Evolutionary conservation across 2,797 vertebrate genomes (phyloP).

Genomic region (Brachyalestes nurse): DNA sequence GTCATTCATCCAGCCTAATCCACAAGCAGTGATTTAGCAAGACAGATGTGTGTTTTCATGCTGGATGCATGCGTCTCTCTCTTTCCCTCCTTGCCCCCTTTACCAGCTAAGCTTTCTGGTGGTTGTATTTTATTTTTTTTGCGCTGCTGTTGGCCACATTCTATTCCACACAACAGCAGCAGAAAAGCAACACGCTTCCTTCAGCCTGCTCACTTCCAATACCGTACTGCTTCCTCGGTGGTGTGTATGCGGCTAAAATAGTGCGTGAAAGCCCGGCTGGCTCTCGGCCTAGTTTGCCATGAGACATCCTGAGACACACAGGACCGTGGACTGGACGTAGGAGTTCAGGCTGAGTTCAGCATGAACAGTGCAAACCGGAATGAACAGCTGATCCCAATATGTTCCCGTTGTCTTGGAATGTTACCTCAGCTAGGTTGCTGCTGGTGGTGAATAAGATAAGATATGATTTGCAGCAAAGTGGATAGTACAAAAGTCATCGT

Average conservation of each 20-base stretch:
- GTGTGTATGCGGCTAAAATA: neutral
- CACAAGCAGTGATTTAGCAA: slow-evolving; percentile 46
- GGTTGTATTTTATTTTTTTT: slow-evolving; percentile 16
- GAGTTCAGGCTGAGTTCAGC: neutral
- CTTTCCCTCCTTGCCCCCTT: slow-evolving; percentile 9
- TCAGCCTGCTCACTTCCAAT: neutral
- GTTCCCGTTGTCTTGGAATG: neutral
- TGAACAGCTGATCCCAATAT: neutral
- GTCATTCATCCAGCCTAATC: slow-evolving; percentile 33
- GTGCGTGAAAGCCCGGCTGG: neutral
- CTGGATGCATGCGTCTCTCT: slow-evolving; percentile 32
- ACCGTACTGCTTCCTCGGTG: neutral
- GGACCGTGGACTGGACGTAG: no score
- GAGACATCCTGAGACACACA: neutral
- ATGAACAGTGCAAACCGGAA: neutral
- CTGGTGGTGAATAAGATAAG: neutral
- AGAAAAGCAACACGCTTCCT: neutral
- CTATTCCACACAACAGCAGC: neutral
- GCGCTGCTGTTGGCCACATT: neutral
- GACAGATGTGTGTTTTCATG: slow-evolving; percentile 55
- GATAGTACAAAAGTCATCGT: no score
- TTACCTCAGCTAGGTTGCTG: neutral
- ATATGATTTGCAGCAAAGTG: no score
- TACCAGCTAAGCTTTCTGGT: slow-evolving; percentile 9
- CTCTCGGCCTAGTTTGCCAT: neutral